Evolutionary conservation across 2,888 invertebrate species (phyloP), one percentile per base, ranked within the genome.

Genomic region (Stenodera caucasica): DNA sequence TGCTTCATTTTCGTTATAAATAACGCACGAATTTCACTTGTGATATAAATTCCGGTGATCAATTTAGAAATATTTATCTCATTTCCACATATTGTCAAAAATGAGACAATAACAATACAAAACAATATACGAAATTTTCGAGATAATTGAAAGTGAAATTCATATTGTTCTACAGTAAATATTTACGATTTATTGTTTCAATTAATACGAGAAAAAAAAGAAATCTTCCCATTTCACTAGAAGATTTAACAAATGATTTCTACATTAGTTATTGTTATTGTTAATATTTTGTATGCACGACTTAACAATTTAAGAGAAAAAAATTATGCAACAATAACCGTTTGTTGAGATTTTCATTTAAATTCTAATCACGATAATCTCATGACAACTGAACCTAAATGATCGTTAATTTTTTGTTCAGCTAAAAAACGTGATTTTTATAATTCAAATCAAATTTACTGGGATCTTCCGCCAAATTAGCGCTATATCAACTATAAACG

Each of bases 351-450:
- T 37, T 37, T 37, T 37, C n/a, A n/a, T n/a, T n/a, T n/a, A n/a
- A n/a, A 37, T 37, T 37, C 37, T 37, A 37, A 37, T 37, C 37
- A 37, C 37, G 37, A 37, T 37, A 15, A 37, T 37, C 37, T 37
- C 37, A 37, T 37, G 14, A 37, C 15, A 37, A 37, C 37, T 37
- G 37, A 37, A 37, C 15, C 15, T 7, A 37, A 37, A 8, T 9
- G 15, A 6, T 14, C 35, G 14, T 35, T 35, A 35, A n/a, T 3
- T 35, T 12, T 35, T 35, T 35, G 12, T 14, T 5, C 2, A 6
- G 12, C 35, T n/a, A 35, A 35, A n/a, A 14, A 35, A 35, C 7
- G 35, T 35, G 12, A 6, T 14, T 35, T 12, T 35, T 35, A n/a
- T n/a, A n/a, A n/a, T n/a, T n/a, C n/a, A n/a, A n/a, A n/a, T n/a